Percentiles rank a stretch among this genome's conserved stretches.
Evolutionary conservation across 2,888 invertebrate species (phyloP).

Genomic region (Deroplatys truncata): DNA sequence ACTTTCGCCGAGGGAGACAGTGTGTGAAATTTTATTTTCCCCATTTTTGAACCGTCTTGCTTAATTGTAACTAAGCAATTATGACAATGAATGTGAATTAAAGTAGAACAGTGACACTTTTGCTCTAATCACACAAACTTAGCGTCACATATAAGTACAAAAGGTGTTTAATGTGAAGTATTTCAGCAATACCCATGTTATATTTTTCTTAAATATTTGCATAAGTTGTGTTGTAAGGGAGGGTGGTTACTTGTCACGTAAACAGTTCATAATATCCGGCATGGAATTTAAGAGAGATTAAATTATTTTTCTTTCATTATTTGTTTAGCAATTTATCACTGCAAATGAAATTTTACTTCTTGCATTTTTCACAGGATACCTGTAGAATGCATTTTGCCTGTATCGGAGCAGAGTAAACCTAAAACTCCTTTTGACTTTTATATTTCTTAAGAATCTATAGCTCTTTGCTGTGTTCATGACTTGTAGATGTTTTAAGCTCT

Average conservation of each 20-base stretch:
- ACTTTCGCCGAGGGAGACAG: too few species aligned
- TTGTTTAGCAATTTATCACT: background rate
- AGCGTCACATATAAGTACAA: too few species aligned
- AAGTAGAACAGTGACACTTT: too few species aligned
- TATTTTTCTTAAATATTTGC: background rate
- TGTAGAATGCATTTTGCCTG: background rate
- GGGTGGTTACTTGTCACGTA: background rate
- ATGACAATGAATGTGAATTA: too few species aligned
- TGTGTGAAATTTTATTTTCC: too few species aligned
- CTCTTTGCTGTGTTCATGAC: background rate
- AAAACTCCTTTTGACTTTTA: background rate
- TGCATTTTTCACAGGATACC: background rate
- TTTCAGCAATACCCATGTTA: too few species aligned
- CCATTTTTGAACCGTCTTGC: too few species aligned
- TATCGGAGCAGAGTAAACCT: background rate
- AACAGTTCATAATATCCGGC: background rate
- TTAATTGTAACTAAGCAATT: too few species aligned
- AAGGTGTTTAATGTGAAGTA: too few species aligned
- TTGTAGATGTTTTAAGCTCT: background rate
- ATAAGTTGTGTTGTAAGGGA: background rate
- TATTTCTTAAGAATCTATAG: background rate
- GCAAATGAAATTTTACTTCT: background rate
- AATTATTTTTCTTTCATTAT: background rate
- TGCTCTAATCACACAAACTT: too few species aligned
- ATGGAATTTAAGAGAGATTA: background rate